Evolutionary conservation across 2,113 vertebrate genomes (phyloP), one percentile per base, ranked within the genome.

Genomic region (Forbesichthys agassizii): DNA sequence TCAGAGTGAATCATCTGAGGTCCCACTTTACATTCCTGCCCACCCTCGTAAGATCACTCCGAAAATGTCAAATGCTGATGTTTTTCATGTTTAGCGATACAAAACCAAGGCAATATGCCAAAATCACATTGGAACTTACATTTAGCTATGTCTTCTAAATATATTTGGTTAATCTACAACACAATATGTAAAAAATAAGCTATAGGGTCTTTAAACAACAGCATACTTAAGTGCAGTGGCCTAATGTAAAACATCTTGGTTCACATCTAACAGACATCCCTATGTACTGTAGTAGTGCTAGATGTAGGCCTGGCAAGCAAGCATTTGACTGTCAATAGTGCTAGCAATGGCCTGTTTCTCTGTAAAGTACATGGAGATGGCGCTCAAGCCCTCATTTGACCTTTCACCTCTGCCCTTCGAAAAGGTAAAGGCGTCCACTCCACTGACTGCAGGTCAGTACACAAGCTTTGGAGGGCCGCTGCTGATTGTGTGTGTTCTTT

Each of bases 401-500:
- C 83, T 55, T 72, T 89, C 78, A 89, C 83, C 83, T 64, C 58
- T 84, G 79, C 56, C 77, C 83, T 69, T 0, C 69, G 77, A 82
- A 84, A 86, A 88, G 85, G 77, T 81, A 87, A 85, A 76, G 65
- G 77, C 74, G 72, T 81, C 70, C 65, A 74, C 81, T 86, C 79
- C 81, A 77, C 84, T 84, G 86, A 85, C 81, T 88, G 73, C 66
- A 82, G 86, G 86, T 89, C 86, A 90, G 88, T 86, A 68, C 81
- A 82, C 71, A 74, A 84, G 85, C 88, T 82, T 86, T 74, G 12
- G 18, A 55, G n/a, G 77, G 82, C 73, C 73, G 81, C 90, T 89
- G 80, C 93, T 92, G 94, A 96, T 96, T 95, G 95, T 93, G 90
- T 93, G 93, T 95, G 93, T 93, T 95, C 92, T 95, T 95, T 94